Evolutionary conservation across 2,797 vertebrate genomes (phyloP), one percentile per base, ranked within the genome.

Genomic region (Malurus splendens): DNA sequence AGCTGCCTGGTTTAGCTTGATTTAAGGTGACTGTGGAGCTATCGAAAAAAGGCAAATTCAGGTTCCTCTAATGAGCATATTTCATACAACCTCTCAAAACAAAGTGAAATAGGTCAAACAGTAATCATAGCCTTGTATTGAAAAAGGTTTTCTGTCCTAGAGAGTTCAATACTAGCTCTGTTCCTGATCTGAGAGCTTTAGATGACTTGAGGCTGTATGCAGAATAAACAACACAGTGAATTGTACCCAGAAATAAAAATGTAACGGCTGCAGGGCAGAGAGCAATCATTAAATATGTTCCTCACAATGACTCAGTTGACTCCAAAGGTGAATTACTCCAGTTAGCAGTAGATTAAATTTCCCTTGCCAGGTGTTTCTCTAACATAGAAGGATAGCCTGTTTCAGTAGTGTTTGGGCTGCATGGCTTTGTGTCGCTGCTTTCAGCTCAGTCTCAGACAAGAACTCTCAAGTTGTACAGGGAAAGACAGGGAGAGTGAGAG

Each of bases 171-270:
- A 78, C 36, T 61, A 55, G 11, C 41, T 89, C 61, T 87, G 33
- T 66, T 92, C 86, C 79, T 78, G 59, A 74, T 92, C 65, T 83
- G 33, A 71, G 55, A 55, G 51, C 50, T 48, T 81, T 68, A 65
- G 38, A 70, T 62, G 55, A 70, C 79, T 86, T 70, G 73, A 82
- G 88, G 82, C 56, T 81, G 28, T 83, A 75, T 83, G 24, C 62
- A 89, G 70, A 59, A 83, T 89, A 93, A 89, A 81, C 66, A 89
- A 71, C 72, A 51, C 14, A 57, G 62, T 52, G 86, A 78, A 73
- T 59, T 81, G 59, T 56, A 86, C 41, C 45, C 51, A 77, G 70
- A 89, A 89, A 87, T 87, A 85, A 89, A 89, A 93, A 78, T 25
- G 36, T 78, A 92, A 78, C 62, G 61, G 76, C 79, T 83, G 39